phyloP scores from a whole-genome alignment of 2,888 invertebrate species.

The Cephus spinipes region DNA sequence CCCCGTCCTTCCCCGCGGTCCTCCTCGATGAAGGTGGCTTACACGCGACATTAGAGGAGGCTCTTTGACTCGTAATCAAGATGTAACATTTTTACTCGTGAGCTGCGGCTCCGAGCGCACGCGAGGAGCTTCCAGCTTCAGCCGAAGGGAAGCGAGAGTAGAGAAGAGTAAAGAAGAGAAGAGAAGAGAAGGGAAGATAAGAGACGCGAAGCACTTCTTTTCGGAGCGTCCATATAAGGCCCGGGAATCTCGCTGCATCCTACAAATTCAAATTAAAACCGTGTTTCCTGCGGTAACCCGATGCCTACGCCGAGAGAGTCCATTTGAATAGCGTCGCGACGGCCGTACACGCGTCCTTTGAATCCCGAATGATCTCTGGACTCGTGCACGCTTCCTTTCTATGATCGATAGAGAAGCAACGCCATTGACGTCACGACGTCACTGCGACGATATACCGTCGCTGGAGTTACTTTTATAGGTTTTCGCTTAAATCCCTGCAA shows the following conservation, averaged over 20 bases:
- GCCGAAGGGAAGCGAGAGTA: too few relatives aligned
- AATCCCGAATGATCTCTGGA: conserved; percentile 39
- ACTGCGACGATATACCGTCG: too few relatives aligned
- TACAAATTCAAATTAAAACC: conserved; percentile 58
- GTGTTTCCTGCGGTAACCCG: conserved; percentile 51
- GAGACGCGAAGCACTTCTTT: neutral
- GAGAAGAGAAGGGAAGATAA: too few relatives aligned
- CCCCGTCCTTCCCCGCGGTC: neutral
- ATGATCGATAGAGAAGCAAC: neutral
- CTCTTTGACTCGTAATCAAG: conserved; percentile 41
- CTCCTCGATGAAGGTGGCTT: conserved; percentile 17
- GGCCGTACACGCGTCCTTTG: conserved; percentile 27
- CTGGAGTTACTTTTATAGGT: too few relatives aligned
- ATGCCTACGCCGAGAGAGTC: conserved; percentile 33
- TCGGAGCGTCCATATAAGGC: conserved; percentile 41
- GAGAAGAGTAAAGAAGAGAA: too few relatives aligned
- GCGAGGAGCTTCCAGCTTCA: neutral
- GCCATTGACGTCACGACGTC: too few relatives aligned
- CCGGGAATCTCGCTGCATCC: conserved; percentile 40
- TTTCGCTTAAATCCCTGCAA: too few relatives aligned
- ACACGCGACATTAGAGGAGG: conserved; percentile 23
- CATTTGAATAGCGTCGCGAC: conserved; percentile 27
- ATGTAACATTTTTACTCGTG: conserved; percentile 41
- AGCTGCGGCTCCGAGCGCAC: neutral
- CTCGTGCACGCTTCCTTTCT: neutral